Percentiles rank a stretch among this genome's conserved stretches.
phyloP scores from a whole-genome alignment of 2,797 vertebrate species.

The Ficedula albicollis region DNA sequence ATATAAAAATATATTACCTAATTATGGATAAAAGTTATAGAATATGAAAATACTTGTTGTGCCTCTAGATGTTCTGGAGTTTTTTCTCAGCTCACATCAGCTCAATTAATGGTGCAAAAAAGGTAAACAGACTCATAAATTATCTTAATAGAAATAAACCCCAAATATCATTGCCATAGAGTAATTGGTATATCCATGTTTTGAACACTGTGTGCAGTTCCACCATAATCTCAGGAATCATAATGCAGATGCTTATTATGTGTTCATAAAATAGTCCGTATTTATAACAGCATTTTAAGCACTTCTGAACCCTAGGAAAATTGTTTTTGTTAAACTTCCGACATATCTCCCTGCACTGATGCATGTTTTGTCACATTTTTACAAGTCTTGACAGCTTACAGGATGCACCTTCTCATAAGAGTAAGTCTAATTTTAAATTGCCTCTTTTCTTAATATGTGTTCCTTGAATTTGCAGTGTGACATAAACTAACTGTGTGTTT shows the following conservation, averaged over 20 bases:
- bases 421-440: neutral
- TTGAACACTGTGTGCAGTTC: neutral
- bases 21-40: neutral
- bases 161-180: neutral
- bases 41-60: neutral
- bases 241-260: neutral
- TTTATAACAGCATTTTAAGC: neutral
- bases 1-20: neutral
- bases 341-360: neutral
- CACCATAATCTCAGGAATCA: neutral
- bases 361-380: neutral
- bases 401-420: neutral
- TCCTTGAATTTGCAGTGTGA: neutral
- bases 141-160: neutral
- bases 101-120: neutral
- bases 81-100: neutral
- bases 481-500: neutral
- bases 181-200: neutral
- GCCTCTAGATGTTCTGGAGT: neutral
- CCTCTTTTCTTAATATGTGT: neutral
- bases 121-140: neutral
- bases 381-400: neutral
- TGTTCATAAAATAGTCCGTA: neutral
- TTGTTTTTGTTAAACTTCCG: neutral
- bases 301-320: neutral